Base-by-base conservation (phyloP, 2,113 vertebrate species). In the Cottus gobio region DNA sequence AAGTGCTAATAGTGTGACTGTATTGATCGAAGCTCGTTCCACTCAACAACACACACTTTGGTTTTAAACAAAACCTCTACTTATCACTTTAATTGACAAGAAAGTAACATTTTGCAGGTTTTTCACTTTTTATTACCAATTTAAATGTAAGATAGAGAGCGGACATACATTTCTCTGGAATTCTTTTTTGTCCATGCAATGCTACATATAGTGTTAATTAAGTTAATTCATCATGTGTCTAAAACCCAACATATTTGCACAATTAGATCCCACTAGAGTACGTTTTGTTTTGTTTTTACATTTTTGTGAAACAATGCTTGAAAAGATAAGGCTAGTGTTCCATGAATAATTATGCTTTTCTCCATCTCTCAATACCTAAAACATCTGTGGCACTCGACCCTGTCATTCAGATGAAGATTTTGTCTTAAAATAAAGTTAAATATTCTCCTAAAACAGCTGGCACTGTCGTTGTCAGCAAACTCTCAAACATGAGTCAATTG, bases 1-100 rank as follows among this genome's bases (percentile, higher is more conserved):
- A 75, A 87, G 69, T 13, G 34, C 70, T 67, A 57, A 80, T 70
- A 62, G 72, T 79, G 85, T 60, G 74, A 75, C 58, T 73, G 65
- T 75, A 90, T 86, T 61, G 87, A 91, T 91, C 77, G 8, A 6
- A 46, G 54, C 73, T 54, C 57, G 72, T 77, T 87, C 84, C 62
- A 60, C 69, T 80, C 79, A 50, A 72, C 78, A 87, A 76, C 69
- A 85, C 68, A 75, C 77, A 79, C 62, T 60, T 61, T 61, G 37
- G 20, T 64, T 46, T 75, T 6, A 44, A 79, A 79, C 39, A 77
- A 85, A 80, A 80, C 39, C n/a, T 24, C 60, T 62, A 71, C 71
- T 75, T 72, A 90, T 84, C 71, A 78, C 61, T 69, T 57, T 50
- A 81, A 64, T 28, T 75, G 75, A 66, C 70, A 82, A 71, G 42